Percentiles rank a stretch among this genome's conserved stretches.
These are phyloP conservation scores for Altica lythri DNA, from an alignment of 2,888 invertebrate species.

Conservation along the genomic window DNA sequence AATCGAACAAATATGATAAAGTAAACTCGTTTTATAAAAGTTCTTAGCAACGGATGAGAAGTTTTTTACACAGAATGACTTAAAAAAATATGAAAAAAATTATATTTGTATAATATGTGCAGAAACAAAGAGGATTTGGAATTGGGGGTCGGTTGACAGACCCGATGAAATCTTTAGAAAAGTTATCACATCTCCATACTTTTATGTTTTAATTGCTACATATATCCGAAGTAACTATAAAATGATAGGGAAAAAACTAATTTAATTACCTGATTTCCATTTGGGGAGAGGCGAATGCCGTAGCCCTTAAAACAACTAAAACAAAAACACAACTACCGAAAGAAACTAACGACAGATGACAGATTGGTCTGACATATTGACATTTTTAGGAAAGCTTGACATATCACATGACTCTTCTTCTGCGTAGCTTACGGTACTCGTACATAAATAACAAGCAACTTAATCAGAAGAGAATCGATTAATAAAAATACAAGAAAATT, in stretches of 20 bases:
- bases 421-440: not conserved
- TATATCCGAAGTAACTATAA: not conserved
- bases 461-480: no score
- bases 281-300: conserved; percentile 21
- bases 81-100: no score
- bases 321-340: conserved; percentile 26
- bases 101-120: no score
- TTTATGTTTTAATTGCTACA: not conserved
- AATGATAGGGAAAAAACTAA: conserved; percentile 1
- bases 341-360: conserved; percentile 21
- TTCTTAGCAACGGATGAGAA: no score
- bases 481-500: no score
- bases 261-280: conserved; percentile 25
- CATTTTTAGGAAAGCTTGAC: conserved; percentile 15
- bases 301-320: conserved; percentile 26
- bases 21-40: no score
- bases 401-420: conserved; percentile 12
- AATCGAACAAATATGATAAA: conserved; percentile 3
- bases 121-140: conserved; percentile 23
- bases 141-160: conserved; percentile 25
- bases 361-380: conserved; percentile 11
- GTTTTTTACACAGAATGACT: no score
- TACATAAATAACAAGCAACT: no score
- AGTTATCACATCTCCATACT: conserved; percentile 13
- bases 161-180: conserved; percentile 10